phyloP scores from a whole-genome alignment of 2,888 invertebrate genomes.

The Pollenia angustigena region DNA sequence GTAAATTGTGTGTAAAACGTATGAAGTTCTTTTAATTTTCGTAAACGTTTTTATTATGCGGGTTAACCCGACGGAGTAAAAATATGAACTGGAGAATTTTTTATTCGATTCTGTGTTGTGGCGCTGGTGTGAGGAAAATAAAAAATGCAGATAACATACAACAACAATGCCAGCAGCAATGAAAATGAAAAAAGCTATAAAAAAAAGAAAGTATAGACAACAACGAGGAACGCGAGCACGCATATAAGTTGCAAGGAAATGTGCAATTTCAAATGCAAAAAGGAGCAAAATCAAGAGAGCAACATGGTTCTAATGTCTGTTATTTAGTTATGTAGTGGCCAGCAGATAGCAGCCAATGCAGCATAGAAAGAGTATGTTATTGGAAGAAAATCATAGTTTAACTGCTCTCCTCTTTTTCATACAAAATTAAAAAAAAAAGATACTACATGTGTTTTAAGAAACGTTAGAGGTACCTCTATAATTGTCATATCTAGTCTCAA shows the following conservation, averaged over 20 bases:
- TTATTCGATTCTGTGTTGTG: slow-evolving; percentile 61
- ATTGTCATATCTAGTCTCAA: slow-evolving; percentile 61
- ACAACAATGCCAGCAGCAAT: slow-evolving; percentile 53
- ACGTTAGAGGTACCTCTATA: slow-evolving; percentile 38
- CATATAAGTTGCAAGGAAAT: slow-evolving; percentile 62
- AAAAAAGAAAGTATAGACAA: slow-evolving; percentile 61
- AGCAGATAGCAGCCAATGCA: slow-evolving; percentile 27
- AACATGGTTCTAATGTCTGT: slow-evolving; percentile 43
- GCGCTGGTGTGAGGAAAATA: slow-evolving; percentile 70
- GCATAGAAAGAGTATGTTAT: slow-evolving; percentile 42
- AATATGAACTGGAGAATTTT: slow-evolving; percentile 70
- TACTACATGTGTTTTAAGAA: background rate
- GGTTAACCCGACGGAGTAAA: slow-evolving; percentile 70
- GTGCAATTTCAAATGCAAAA: slow-evolving; percentile 59
- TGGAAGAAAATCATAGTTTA: slow-evolving; percentile 39
- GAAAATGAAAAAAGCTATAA: slow-evolving; percentile 39
- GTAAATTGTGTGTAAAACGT: slow-evolving; percentile 14
- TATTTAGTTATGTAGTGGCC: slow-evolving; percentile 18
- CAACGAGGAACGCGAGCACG: slow-evolving; percentile 63
- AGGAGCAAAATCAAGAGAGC: slow-evolving; percentile 54
- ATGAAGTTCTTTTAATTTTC: slow-evolving; percentile 3
- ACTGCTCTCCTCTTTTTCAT: slow-evolving; percentile 48
- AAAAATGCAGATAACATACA: slow-evolving; percentile 75
- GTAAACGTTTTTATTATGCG: slow-evolving; percentile 59
- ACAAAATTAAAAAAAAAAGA: background rate